These are phyloP conservation scores for Bufo gargarizans DNA, from an alignment of 2,113 vertebrate species.

Conservation along the genomic window DNA sequence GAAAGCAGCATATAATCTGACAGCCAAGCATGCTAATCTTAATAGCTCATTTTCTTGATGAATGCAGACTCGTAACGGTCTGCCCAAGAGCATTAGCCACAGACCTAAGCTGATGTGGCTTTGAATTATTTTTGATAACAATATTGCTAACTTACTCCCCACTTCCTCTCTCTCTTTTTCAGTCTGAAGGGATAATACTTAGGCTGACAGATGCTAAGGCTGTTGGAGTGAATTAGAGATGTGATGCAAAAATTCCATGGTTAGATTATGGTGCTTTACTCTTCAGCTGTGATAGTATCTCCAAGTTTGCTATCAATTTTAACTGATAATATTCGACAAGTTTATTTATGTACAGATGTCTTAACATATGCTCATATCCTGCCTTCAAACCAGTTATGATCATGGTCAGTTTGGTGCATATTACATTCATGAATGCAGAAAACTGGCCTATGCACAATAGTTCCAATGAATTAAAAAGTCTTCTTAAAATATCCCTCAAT, in stretches of 20 bases:
- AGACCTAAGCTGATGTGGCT: constrained; percentile 41
- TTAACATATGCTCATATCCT: too few relatives aligned
- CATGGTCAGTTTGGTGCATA: too few relatives aligned
- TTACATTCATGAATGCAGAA: too few relatives aligned
- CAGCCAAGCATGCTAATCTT: constrained; percentile 46
- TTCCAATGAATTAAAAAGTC: too few relatives aligned
- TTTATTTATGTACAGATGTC: too few relatives aligned
- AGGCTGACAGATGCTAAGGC: constrained; percentile 30
- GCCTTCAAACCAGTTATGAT: too few relatives aligned
- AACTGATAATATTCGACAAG: not conserved
- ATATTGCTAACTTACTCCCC: constrained; percentile 39
- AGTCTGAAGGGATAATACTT: constrained; percentile 37
- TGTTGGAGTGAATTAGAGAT: constrained; percentile 15
- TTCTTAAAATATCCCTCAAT: too few relatives aligned
- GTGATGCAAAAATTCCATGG: constrained; percentile 13
- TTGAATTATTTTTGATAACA: constrained; percentile 38
- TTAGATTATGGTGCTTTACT: constrained; percentile 1
- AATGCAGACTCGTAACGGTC: constrained; percentile 30
- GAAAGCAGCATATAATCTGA: constrained; percentile 38
- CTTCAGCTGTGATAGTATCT: not conserved
- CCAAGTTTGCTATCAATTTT: not conserved
- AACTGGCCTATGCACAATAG: too few relatives aligned
- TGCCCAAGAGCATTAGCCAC: constrained; percentile 40
- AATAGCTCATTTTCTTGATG: constrained; percentile 47
- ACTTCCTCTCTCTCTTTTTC: not conserved